phyloP scores from a whole-genome alignment of 2,797 vertebrate species.

The Hipposideros larvatus region DNA sequence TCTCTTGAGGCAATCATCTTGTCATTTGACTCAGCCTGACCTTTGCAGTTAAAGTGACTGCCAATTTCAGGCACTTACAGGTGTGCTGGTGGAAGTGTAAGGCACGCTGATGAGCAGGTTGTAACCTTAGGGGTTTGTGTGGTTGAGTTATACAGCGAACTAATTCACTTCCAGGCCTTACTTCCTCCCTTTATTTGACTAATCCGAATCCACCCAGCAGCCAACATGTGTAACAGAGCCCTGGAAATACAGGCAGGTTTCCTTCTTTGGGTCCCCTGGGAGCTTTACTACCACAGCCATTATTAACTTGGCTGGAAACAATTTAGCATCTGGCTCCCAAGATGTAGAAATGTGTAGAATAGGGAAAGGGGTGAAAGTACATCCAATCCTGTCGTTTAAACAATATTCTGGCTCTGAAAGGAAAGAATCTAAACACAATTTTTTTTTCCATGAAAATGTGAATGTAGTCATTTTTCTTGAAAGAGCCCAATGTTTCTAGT shows the following conservation, averaged over 20 bases:
- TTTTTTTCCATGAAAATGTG: conserved; percentile 49
- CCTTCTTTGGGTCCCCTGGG: neutral
- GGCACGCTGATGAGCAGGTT: neutral
- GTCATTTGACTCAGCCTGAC: neutral
- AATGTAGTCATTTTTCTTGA: conserved; percentile 46
- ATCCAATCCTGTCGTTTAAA: conserved; percentile 48
- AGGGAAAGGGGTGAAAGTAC: conserved; percentile 3
- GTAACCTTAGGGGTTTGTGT: neutral
- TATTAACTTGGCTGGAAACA: conserved; percentile 69
- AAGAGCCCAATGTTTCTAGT: neutral
- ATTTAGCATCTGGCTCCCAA: conserved; percentile 64
- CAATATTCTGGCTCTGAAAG: conserved; percentile 56
- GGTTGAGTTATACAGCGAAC: neutral
- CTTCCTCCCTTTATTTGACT: conserved; percentile 58
- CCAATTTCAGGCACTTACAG: neutral
- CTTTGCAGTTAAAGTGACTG: conserved; percentile 3
- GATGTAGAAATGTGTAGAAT: neutral
- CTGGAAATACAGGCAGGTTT: conserved; percentile 20
- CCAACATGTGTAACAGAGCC: neutral
- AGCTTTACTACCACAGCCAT: conserved; percentile 34
- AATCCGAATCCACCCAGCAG: conserved; percentile 7
- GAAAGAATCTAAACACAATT: conserved; percentile 20
- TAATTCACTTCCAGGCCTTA: conserved; percentile 34
- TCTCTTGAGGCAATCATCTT: neutral
- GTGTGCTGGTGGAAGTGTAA: neutral